Evolutionary conservation across 2,113 vertebrate genomes (phyloP).

Genomic region (Aspiorhynchus laticeps): DNA sequence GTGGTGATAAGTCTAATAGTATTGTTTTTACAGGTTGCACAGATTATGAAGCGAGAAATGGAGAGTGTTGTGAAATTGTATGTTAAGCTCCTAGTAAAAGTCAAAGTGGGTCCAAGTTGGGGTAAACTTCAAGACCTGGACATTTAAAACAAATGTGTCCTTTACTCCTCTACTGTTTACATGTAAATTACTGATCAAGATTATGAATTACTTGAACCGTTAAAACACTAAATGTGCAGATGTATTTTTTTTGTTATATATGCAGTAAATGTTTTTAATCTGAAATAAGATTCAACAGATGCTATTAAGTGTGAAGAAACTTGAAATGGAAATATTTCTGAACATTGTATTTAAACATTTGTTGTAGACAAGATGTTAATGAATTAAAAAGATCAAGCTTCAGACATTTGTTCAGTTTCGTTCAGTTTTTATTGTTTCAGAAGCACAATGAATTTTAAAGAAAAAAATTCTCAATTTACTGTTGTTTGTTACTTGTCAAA

Average conservation of each 20-base stretch:
- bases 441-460: not conserved
- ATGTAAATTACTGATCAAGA: not conserved
- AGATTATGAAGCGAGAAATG: slow-evolving; percentile 95
- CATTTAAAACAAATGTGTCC: slow-evolving; percentile 66
- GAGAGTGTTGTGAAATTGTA: slow-evolving; percentile 87
- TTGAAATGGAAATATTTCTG: not conserved
- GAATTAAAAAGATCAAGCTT: not conserved
- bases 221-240: not conserved
- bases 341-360: not conserved
- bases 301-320: not conserved
- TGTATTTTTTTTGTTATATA: not conserved
- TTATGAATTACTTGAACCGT: not conserved
- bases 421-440: not conserved
- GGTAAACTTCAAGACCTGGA: slow-evolving; percentile 88
- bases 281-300: not conserved
- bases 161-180: not conserved
- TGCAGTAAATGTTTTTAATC: not conserved
- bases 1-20: not conserved
- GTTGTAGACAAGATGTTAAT: not conserved
- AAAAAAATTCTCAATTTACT: not conserved
- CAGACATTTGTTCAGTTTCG: not conserved
- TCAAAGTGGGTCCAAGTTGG: slow-evolving; percentile 93
- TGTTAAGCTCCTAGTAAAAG: slow-evolving; percentile 87
- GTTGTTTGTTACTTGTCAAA: not conserved
- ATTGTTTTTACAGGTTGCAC: slow-evolving; percentile 82